Evolutionary conservation across 2,888 invertebrate species (phyloP).

Genomic region (Hyalella azteca): DNA sequence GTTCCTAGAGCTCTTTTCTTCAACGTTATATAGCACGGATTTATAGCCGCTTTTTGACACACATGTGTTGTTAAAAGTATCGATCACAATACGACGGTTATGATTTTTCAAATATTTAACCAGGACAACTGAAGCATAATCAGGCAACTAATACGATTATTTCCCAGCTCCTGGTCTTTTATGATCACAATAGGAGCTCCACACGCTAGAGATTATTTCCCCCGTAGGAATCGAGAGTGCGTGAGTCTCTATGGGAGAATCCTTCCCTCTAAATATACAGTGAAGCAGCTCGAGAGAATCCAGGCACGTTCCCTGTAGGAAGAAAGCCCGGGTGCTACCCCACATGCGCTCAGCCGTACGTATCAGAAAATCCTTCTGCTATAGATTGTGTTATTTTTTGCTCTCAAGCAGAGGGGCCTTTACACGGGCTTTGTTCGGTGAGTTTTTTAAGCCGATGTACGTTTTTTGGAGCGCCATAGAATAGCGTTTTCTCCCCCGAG

Average conservation of each 20-base stretch:
- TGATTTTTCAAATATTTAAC: neutral
- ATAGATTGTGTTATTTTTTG: constrained; percentile 33
- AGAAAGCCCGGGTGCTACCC: constrained; percentile 1
- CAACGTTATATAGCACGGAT: too few species aligned
- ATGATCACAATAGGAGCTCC: neutral
- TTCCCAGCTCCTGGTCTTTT: neutral
- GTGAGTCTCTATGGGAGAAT: constrained; percentile 10
- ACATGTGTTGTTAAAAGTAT: neutral
- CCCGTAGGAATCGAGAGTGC: neutral
- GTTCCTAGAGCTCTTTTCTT: too few species aligned
- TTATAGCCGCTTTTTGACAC: too few species aligned
- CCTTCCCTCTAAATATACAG: constrained; percentile 20
- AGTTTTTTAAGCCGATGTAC: constrained; percentile 35
- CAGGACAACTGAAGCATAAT: neutral
- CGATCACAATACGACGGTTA: neutral
- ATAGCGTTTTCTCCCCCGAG: constrained; percentile 31
- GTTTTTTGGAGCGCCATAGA: constrained; percentile 29
- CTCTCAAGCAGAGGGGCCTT: constrained; percentile 8
- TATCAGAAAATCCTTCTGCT: constrained; percentile 28
- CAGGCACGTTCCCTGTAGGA: constrained; percentile 26
- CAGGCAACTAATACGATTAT: neutral
- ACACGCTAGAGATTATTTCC: constrained; percentile 1
- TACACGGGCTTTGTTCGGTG: constrained; percentile 19
- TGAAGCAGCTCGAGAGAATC: neutral
- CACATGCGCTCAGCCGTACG: constrained; percentile 7